Conservation (phyloP, 2,888 invertebrate species). For the Nebria salina region DNA sequence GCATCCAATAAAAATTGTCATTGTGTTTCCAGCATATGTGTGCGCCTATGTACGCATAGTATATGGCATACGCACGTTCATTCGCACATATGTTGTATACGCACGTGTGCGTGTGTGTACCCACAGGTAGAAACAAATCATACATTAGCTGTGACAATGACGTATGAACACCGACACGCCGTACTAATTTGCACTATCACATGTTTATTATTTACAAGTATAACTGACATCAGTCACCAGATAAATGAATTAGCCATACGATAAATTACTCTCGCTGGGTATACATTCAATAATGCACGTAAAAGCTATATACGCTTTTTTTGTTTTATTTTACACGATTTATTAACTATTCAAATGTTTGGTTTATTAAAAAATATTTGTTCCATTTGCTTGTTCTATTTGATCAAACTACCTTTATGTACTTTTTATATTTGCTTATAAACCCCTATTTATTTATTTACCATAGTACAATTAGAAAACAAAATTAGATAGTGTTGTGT, state of each 20-base stretch:
- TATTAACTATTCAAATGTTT: not conserved
- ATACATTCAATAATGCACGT: not conserved
- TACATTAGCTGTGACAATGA: conserved; percentile 18
- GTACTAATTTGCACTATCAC: conserved; percentile 15
- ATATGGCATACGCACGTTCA: conserved; percentile 13
- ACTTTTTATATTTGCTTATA: too few species aligned
- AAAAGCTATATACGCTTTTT: not conserved
- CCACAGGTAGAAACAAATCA: conserved; percentile 22
- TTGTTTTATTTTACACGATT: not conserved
- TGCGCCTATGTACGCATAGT: not conserved
- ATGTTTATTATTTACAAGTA: conserved; percentile 19
- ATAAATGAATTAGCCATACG: not conserved
- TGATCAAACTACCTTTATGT: too few species aligned
- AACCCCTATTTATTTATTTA: too few species aligned
- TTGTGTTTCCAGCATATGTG: not conserved
- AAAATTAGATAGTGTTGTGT: too few species aligned
- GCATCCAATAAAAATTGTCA: not conserved
- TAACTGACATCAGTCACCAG: conserved; percentile 1
- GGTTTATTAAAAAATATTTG: too few species aligned
- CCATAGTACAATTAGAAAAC: too few species aligned
- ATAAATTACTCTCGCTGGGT: not conserved
- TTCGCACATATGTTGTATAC: conserved; percentile 3
- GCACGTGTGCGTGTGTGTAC: conserved; percentile 9
- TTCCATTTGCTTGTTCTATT: too few species aligned
- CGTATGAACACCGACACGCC: conserved; percentile 15